phyloP scores from a whole-genome alignment of 1,140 invertebrate species.

The Cyclargus thomasi region DNA sequence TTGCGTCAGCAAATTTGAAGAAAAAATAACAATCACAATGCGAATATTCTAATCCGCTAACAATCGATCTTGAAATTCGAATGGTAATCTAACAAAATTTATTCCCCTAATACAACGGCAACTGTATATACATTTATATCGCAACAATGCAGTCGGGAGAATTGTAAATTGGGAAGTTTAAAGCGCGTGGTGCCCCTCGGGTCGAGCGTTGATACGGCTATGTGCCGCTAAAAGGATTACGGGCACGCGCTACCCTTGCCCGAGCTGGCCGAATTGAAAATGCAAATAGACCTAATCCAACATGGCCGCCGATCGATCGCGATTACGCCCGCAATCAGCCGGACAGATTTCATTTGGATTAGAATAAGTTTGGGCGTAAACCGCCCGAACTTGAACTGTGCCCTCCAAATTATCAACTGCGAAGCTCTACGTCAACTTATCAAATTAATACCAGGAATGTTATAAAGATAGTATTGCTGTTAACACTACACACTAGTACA shows the following conservation, averaged over 20 bases:
- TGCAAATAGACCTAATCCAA: conserved; percentile 62
- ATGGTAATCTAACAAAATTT: conserved; percentile 15
- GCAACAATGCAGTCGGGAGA: conserved; percentile 22
- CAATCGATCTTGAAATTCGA: conserved; percentile 14
- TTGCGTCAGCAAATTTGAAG: background rate
- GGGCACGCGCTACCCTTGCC: conserved; percentile 42
- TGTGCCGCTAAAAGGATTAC: conserved; percentile 42
- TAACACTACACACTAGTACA: background rate
- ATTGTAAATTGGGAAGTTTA: conserved; percentile 37
- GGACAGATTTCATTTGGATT: background rate
- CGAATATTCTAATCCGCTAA: conserved; percentile 14
- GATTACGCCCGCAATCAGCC: background rate
- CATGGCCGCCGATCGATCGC: conserved; percentile 37
- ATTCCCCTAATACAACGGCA: conserved; percentile 18
- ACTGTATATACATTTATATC: conserved; percentile 22
- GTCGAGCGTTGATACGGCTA: conserved; percentile 30
- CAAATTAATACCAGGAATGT: background rate
- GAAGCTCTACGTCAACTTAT: too few species aligned
- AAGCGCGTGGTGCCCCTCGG: conserved; percentile 26
- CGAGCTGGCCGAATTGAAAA: conserved; percentile 43
- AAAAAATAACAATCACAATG: background rate
- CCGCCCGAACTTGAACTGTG: background rate
- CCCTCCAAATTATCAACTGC: too few species aligned
- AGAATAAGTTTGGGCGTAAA: background rate
- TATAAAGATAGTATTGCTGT: background rate